Percentiles rank a stretch among this genome's conserved stretches.
Conservation (phyloP, 1,140 invertebrate species). For the Drosophila ogumai region DNA sequence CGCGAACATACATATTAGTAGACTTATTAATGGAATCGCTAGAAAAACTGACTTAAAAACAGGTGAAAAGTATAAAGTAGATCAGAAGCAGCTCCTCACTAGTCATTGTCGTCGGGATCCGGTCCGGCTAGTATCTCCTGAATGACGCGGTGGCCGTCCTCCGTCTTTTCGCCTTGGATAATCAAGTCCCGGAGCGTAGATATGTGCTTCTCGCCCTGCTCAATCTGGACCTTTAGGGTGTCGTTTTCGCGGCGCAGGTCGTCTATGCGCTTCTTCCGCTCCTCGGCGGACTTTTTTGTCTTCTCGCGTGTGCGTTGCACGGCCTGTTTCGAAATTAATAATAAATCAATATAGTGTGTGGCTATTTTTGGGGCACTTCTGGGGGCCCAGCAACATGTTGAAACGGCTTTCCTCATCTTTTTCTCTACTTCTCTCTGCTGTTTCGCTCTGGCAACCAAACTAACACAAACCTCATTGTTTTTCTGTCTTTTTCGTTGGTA, state of each 20-base stretch:
- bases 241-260: constrained; percentile 63
- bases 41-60: constrained; percentile 50
- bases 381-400: constrained; percentile 61
- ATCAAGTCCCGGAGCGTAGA: constrained; percentile 57
- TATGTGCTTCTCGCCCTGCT: constrained; percentile 60
- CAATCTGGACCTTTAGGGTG: constrained; percentile 52
- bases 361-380: constrained; percentile 62
- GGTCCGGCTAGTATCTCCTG: constrained; percentile 62
- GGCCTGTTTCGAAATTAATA: constrained; percentile 57
- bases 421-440: constrained; percentile 5
- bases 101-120: constrained; percentile 63
- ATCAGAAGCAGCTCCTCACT: constrained; percentile 69
- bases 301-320: constrained; percentile 80
- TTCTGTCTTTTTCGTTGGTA: constrained; percentile 80
- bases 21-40: neutral
- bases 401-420: constrained; percentile 44
- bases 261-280: constrained; percentile 75
- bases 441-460: constrained; percentile 23
- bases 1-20: neutral
- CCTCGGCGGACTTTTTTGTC: constrained; percentile 70
- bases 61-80: constrained; percentile 69
- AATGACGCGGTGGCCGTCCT: constrained; percentile 60
- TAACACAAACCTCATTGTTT: constrained; percentile 76
- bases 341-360: constrained; percentile 36
- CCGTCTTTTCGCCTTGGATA: constrained; percentile 61